These are phyloP conservation scores for Abrostola tripartita DNA, from an alignment of 2,888 invertebrate genomes.

Conservation along the genomic window DNA sequence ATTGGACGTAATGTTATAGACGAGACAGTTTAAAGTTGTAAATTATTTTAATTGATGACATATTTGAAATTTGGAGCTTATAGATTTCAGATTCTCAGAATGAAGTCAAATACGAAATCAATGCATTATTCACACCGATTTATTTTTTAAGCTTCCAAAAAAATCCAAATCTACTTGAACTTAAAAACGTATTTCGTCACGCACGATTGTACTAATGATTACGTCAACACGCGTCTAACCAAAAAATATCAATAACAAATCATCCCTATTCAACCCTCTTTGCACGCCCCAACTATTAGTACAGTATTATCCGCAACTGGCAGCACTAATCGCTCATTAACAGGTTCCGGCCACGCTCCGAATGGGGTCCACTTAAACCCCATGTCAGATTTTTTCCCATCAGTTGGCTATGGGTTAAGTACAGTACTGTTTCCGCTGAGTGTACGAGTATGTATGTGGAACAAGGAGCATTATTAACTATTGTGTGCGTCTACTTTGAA, in stretches of 20 bases:
- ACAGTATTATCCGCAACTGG: constrained; percentile 84
- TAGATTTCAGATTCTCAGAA: constrained; percentile 5
- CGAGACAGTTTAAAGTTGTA: constrained; percentile 23
- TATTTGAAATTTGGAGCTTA: not conserved
- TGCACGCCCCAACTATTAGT: constrained; percentile 81
- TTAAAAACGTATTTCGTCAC: constrained; percentile 26
- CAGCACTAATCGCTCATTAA: constrained; percentile 87
- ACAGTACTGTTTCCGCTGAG: constrained; percentile 29
- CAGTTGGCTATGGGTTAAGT: constrained; percentile 40
- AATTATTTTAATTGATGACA: constrained; percentile 22
- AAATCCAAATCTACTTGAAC: too few species aligned
- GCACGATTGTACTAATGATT: constrained; percentile 51
- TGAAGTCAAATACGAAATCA: not conserved
- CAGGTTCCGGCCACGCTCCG: constrained; percentile 76
- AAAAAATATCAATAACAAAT: constrained; percentile 56
- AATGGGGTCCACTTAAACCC: constrained; percentile 55
- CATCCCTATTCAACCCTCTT: constrained; percentile 62
- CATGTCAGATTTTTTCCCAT: constrained; percentile 55
- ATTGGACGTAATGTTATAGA: constrained; percentile 63
- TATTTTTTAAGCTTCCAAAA: too few species aligned
- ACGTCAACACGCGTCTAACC: constrained; percentile 53
- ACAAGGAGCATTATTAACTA: constrained; percentile 8
- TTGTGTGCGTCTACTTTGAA: not conserved
- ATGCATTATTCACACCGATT: too few species aligned
- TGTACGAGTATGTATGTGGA: constrained; percentile 8